A percentile compares a stretch with the other conserved stretches of the same genome.
Conservation (phyloP, 2,888 invertebrate genomes). For the Clusia tigrina region DNA sequence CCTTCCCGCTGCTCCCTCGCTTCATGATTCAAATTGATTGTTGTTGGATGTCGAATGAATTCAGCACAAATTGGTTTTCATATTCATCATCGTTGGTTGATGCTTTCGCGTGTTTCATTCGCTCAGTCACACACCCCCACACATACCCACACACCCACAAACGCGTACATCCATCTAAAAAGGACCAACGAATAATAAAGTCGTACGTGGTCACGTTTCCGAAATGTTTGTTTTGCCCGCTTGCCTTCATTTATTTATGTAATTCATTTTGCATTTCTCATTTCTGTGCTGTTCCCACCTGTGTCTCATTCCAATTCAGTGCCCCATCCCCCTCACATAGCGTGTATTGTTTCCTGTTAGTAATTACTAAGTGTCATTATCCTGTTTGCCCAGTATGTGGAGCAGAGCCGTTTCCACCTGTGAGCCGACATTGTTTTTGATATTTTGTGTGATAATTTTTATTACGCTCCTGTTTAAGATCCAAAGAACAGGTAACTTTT, state of each 20-base stretch:
- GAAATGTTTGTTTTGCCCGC: background rate
- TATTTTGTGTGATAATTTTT: too few species aligned
- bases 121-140: conserved; percentile 33
- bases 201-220: conserved; percentile 12
- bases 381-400: too few species aligned
- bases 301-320: background rate
- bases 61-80: background rate
- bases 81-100: conserved; percentile 20
- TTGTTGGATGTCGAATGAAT: background rate
- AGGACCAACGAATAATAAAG: conserved; percentile 11
- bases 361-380: too few species aligned
- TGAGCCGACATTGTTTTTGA: too few species aligned
- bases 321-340: too few species aligned
- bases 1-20: background rate
- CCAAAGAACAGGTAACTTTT: too few species aligned
- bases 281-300: background rate
- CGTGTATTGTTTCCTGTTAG: conserved; percentile 37
- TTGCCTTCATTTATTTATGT: too few species aligned
- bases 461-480: too few species aligned
- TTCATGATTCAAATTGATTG: too few species aligned
- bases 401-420: too few species aligned
- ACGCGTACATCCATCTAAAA: too few species aligned
- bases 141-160: conserved; percentile 29
- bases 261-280: background rate
- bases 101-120: conserved; percentile 25